Evolutionary conservation across 1,140 invertebrate genomes (phyloP).

Genomic region (Meloidogyne exigua): DNA sequence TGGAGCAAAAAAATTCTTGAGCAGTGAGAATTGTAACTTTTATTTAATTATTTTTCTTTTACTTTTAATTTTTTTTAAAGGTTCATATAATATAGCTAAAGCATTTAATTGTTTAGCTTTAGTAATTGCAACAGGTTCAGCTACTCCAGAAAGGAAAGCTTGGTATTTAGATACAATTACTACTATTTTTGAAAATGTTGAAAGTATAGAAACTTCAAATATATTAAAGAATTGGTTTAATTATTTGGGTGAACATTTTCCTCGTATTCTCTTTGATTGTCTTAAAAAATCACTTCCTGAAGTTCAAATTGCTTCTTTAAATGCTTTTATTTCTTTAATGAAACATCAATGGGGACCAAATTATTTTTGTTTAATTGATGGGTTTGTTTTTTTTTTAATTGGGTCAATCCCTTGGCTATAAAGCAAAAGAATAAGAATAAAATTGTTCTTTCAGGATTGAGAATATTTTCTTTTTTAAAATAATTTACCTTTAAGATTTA

Average conservation of each 20-base stretch:
- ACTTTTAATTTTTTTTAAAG: neutral
- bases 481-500: conserved; percentile 3
- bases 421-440: too few species aligned
- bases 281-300: conserved; percentile 9
- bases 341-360: conserved; percentile 11
- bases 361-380: conserved; percentile 3
- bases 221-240: conserved; percentile 16
- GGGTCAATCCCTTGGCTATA: neutral
- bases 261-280: conserved; percentile 7
- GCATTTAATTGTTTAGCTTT: conserved; percentile 15
- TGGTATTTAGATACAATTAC: conserved; percentile 18
- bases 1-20: conserved; percentile 19
- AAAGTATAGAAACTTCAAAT: neutral
- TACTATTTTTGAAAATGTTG: conserved; percentile 13
- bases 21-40: neutral
- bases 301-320: conserved; percentile 18
- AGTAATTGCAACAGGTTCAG: conserved; percentile 2
- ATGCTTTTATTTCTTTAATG: conserved; percentile 15
- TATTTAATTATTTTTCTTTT: neutral
- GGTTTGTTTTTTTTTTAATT: neutral
- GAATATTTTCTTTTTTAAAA: too few species aligned
- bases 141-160: conserved; percentile 10
- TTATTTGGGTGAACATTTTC: conserved; percentile 16
- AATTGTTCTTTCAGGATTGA: too few species aligned
- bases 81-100: neutral